phyloP scores from a whole-genome alignment of 1,140 invertebrate species.

The Penaeus chinensis region DNA sequence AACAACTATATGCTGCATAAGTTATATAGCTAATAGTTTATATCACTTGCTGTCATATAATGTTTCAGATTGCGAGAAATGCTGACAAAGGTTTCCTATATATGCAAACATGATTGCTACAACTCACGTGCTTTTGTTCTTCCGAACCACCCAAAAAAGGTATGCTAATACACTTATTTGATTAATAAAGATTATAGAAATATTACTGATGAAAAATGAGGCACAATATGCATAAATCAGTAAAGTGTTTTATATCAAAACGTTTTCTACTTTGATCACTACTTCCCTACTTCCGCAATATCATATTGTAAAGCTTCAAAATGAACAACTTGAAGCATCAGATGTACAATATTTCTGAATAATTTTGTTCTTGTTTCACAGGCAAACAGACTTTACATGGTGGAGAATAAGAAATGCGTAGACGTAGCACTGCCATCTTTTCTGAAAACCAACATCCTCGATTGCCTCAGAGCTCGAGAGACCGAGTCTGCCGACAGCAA shows the following conservation, averaged over 20 bases:
- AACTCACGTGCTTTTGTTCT: constrained; percentile 49
- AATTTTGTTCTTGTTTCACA: not conserved
- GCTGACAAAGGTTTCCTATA: constrained; percentile 42
- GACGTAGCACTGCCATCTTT: constrained; percentile 28
- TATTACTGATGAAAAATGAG: no score
- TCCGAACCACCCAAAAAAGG: constrained; percentile 60
- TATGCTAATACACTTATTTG: not conserved
- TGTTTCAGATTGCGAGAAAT: constrained; percentile 23
- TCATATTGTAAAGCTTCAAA: no score
- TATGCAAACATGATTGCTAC: constrained; percentile 46
- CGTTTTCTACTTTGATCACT: no score
- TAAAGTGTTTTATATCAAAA: no score
- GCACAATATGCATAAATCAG: no score
- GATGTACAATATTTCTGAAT: no score
- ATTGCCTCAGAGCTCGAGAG: constrained; percentile 50
- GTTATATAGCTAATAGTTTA: no score
- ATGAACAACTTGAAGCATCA: no score
- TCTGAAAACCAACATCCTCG: constrained; percentile 39
- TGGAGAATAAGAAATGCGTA: constrained; percentile 42
- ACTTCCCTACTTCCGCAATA: no score
- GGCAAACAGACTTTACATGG: constrained; percentile 35
- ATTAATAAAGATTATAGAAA: no score
- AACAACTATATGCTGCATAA: no score
- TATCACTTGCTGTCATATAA: no score
- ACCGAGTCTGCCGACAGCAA: constrained; percentile 36